Evolutionary conservation across 2,888 invertebrate genomes (phyloP).

Genomic region (Netelia virgata): DNA sequence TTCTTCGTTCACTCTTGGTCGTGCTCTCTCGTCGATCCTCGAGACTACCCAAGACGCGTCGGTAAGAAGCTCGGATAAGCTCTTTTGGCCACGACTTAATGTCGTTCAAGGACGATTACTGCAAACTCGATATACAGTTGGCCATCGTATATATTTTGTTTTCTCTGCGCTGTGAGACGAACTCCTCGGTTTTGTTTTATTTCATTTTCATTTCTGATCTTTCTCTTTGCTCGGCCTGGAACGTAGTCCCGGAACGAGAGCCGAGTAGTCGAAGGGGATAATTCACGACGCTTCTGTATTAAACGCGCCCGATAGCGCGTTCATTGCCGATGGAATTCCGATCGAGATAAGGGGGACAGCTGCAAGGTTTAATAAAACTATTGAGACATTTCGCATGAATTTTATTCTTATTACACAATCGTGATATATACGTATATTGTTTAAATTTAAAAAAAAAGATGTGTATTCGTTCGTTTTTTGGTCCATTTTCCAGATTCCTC

Average conservation of each 20-base stretch:
- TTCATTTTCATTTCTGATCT: neutral
- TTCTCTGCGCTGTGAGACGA: neutral
- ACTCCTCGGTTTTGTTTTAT: neutral
- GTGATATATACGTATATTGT: conserved; percentile 1
- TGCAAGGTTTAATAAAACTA: conserved; percentile 67
- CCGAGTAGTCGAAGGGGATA: neutral
- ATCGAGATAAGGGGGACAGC: conserved; percentile 24
- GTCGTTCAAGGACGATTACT: conserved; percentile 6
- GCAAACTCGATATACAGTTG: neutral
- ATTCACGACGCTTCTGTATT: conserved; percentile 1
- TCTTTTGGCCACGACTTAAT: neutral
- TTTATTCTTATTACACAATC: conserved; percentile 69
- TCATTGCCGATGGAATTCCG: conserved; percentile 8
- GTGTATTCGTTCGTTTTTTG: neutral
- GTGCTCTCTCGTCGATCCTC: neutral
- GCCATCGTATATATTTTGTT: neutral
- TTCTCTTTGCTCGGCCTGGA: neutral
- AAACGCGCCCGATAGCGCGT: neutral
- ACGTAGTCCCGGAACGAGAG: neutral
- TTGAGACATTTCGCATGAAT: conserved; percentile 56
- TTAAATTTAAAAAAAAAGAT: conserved; percentile 6
- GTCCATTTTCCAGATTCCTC: neutral
- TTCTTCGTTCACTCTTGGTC: neutral
- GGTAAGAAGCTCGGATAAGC: neutral
- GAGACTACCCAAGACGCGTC: conserved; percentile 2